Conservation (phyloP, 2,888 invertebrate genomes). For the Ashinkailepas kermadecensis region DNA sequence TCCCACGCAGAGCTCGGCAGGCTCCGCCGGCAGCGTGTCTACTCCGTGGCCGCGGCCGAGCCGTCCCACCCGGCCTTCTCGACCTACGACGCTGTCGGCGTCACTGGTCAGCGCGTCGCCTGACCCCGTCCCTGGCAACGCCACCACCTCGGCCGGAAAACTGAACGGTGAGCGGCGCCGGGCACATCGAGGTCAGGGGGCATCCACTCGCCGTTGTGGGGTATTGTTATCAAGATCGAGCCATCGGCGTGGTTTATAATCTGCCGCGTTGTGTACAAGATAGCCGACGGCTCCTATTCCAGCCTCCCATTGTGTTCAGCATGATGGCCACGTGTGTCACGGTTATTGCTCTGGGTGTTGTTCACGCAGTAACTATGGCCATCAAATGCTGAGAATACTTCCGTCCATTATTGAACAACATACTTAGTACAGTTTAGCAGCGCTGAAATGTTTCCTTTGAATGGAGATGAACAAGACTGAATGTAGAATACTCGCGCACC, state of each 20-base stretch:
- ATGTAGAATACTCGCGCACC: no score
- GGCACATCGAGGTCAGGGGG: neutral
- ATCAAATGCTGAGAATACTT: no score
- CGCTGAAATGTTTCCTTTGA: no score
- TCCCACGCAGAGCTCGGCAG: neutral
- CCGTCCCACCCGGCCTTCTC: slow-evolving; percentile 32
- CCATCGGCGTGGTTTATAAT: neutral
- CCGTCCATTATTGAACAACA: no score
- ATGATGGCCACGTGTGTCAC: no score
- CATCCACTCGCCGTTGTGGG: neutral
- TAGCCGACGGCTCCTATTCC: neutral
- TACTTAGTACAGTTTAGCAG: no score
- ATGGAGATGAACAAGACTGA: no score
- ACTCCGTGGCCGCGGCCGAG: slow-evolving; percentile 35
- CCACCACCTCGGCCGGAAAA: no score
- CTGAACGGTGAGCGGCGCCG: neutral
- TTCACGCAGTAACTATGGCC: no score
- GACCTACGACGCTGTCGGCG: neutral
- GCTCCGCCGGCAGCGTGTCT: slow-evolving; percentile 29
- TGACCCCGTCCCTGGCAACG: neutral
- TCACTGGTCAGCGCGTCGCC: slow-evolving; percentile 5
- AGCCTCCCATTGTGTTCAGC: neutral
- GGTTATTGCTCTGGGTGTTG: no score
- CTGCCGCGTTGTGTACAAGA: neutral
- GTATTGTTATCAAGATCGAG: neutral